Evolutionary conservation across 2,113 vertebrate genomes (phyloP), one percentile per base, ranked within the genome.

Genomic region (Lates calcarifer): DNA sequence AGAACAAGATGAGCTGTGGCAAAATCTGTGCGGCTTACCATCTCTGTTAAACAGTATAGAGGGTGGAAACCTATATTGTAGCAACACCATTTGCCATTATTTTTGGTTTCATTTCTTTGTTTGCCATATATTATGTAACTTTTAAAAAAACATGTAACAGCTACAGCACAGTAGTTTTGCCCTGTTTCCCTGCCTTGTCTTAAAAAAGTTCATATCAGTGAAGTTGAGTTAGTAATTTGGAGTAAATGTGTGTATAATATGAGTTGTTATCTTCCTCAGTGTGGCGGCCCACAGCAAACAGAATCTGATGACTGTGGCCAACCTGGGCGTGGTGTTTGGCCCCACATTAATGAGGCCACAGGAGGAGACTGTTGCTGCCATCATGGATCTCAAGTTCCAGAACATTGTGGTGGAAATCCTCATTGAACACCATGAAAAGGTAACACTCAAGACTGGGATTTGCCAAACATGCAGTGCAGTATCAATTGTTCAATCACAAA

Each of bases 381-480:
- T 99, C 88, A 99, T 99, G 98, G 98, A 99, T 87, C 94, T 99
- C 35, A 99, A 99, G 91, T 99, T 99, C 91, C 98, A 99, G 93
- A 99, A 99, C 90, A 99, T 99, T 1, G 97, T 99, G 0, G 97
- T 99, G 31, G 98, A 99, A 94, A 98, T 99, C 84, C 95, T 99
- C 77, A 98, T 99, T 22, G 97, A 99, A 93, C 97, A 99, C 35
- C 94, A 98, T 0, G 95, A 97, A 77, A 99, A 97, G 97, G 98
- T 99, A 93, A 92, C 81, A 2, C 31, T 22, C 9, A 41, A 6
- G 18, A 60, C 8, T 5, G 45, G 13, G 24, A 70, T 53, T 68
- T n/a, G 28, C 2, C 17, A 31, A 26, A 72, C 24, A 29, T 8
- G 2, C 55, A 71, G 31, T 28, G 12, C 49, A 26, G n/a, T 51